These are phyloP conservation scores for Lepeophtheirus salmonis DNA, from an alignment of 1,140 invertebrate genomes.

Conservation along the genomic window DNA sequence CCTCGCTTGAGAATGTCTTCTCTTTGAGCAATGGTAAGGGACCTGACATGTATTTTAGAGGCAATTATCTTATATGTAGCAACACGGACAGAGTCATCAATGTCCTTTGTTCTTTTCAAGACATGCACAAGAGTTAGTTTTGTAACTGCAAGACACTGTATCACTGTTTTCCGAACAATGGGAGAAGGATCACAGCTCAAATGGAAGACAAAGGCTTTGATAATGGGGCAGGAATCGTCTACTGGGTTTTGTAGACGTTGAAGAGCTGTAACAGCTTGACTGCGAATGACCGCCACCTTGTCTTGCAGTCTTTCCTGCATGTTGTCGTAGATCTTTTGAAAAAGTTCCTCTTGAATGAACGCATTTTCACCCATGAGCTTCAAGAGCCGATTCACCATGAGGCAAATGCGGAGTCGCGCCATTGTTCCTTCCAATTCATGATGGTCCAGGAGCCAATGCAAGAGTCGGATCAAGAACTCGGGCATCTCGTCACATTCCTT, in stretches of 20 bases:
- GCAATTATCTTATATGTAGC: slow-evolving; percentile 45
- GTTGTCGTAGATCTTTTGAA: slow-evolving; percentile 43
- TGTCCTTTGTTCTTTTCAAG: slow-evolving; percentile 47
- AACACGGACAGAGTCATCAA: slow-evolving; percentile 46
- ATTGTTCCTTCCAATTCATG: slow-evolving; percentile 39
- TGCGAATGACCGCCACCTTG: slow-evolving; percentile 46
- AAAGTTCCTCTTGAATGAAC: slow-evolving; percentile 50
- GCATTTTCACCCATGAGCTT: slow-evolving; percentile 51
- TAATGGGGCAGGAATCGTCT: slow-evolving; percentile 51
- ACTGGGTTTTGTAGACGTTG: slow-evolving; percentile 55
- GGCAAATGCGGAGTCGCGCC: slow-evolving; percentile 49
- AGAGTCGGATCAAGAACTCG: slow-evolving; percentile 19
- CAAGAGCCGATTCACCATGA: slow-evolving; percentile 50
- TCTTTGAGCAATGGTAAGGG: slow-evolving; percentile 45
- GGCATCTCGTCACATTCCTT: slow-evolving; percentile 19
- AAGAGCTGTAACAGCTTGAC: slow-evolving; percentile 55
- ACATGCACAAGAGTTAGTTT: slow-evolving; percentile 41
- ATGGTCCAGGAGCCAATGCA: slow-evolving; percentile 26
- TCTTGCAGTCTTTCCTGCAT: slow-evolving; percentile 50
- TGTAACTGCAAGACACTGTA: slow-evolving; percentile 43
- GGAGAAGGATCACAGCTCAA: slow-evolving; percentile 50
- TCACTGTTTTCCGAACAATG: slow-evolving; percentile 44
- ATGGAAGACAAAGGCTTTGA: slow-evolving; percentile 54
- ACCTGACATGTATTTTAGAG: slow-evolving; percentile 40
- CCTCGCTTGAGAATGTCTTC: slow-evolving; percentile 42